Base-by-base conservation (phyloP, 2,797 vertebrate genomes). In the Martes flavigula region DNA sequence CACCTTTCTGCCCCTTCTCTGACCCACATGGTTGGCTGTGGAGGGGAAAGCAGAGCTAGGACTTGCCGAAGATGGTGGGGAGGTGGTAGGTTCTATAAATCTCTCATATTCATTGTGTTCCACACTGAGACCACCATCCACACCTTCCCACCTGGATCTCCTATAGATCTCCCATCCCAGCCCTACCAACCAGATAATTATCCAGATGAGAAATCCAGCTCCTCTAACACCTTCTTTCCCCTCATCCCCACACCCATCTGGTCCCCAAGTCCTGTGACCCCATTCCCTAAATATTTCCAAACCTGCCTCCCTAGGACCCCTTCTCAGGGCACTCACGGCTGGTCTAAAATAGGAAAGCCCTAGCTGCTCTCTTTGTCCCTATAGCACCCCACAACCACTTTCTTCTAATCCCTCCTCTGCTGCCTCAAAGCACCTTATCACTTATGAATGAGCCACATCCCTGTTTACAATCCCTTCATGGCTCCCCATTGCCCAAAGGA, bases 191-290 rank as follows among this genome's bases (percentile, higher is more conserved):
- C 62, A 62, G 25, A 82, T 77, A 14, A 25, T 27, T 68, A 43
- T 27, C 54, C 46, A 68, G 32, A 46, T 38, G 30, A 62, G 66
- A 91, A 79, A 21, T 2, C 25, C 23, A 30, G 3, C 1, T 7
- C 17, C 17, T 15, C 23, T 23, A 54, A 15, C 2, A 38, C 23
- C 9, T 30, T 18, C 21, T 35, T 73, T 5, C n/a, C 51, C 18
- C 4, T 25, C 8, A 14, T 23, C 18, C 30, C 27, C 58, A 43
- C 9, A 43, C 4, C 2, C 14, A 21, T 0, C 25, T n/a, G n/a
- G 46, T 20, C 12, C 51, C 14, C 8, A 5, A 9, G 12, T 51
- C 73, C 23, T 27, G 13, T 20, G 18, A 75, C 17, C 11, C 10
- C 35, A n/a, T 77, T 86, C 51, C 35, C 79, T 51, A 85, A 77